Conservation (phyloP, 2,113 vertebrate genomes). For the Baryphthengus martii region DNA sequence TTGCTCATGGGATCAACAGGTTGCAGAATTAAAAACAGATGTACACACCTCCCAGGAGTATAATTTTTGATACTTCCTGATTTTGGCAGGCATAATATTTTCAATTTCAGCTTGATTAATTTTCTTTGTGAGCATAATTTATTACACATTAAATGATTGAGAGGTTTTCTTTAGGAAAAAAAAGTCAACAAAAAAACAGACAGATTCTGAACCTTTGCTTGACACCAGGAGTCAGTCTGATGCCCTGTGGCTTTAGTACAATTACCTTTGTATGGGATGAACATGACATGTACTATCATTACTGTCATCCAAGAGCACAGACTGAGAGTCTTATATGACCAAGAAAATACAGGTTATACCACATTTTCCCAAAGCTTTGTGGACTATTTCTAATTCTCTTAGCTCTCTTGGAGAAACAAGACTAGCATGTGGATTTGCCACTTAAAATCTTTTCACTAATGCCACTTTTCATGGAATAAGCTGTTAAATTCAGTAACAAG, state of each 20-base stretch:
- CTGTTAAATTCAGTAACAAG: conserved; percentile 14
- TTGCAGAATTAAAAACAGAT: conserved; percentile 14
- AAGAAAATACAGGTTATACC: neutral
- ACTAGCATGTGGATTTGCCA: neutral
- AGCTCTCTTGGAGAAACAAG: neutral
- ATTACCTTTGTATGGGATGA: neutral
- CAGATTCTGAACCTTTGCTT: neutral
- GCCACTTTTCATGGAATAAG: neutral
- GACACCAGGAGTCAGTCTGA: neutral
- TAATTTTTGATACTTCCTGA: neutral
- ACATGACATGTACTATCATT: rapidly evolving
- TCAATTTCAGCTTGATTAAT: conserved; percentile 9
- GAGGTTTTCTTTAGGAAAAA: neutral
- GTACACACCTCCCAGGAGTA: neutral
- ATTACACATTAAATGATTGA: neutral
- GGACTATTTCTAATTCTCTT: neutral
- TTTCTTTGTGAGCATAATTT: neutral
- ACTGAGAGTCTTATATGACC: neutral
- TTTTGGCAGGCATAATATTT: neutral
- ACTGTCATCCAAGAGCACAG: neutral
- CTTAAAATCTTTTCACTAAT: neutral
- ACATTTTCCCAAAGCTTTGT: neutral
- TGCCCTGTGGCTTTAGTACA: neutral
- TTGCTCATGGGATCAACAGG: neutral
- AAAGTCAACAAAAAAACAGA: neutral